These are phyloP conservation scores for Lepus europaeus DNA, from an alignment of 2,113 vertebrate genomes.

Conservation along the genomic window DNA sequence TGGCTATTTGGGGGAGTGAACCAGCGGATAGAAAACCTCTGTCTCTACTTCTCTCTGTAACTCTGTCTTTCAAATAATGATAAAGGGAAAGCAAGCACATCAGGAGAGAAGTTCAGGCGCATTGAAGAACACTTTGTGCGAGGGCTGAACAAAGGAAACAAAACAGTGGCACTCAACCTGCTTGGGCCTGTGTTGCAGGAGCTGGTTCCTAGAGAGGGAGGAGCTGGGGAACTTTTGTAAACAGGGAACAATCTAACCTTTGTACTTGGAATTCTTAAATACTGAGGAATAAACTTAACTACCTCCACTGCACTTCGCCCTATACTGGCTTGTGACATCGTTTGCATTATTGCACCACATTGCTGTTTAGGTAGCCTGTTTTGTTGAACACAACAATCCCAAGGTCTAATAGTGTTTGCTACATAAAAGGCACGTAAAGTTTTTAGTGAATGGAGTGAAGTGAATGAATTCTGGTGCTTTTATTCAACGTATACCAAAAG, in stretches of 20 bases:
- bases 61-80: too few relatives aligned
- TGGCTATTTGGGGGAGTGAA: too few relatives aligned
- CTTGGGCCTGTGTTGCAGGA: not conserved
- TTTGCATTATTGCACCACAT: not conserved
- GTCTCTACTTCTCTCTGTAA: too few relatives aligned
- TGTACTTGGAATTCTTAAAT: conserved; percentile 9
- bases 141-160: not conserved
- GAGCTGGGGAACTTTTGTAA: not conserved
- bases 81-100: not conserved
- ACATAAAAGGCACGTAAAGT: not conserved
- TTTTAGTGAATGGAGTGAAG: not conserved
- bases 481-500: conserved; percentile 9
- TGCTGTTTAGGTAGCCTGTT: not conserved
- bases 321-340: not conserved
- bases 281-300: not conserved
- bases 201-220: not conserved
- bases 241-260: not conserved
- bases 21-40: too few relatives aligned
- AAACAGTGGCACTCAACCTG: not conserved
- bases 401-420: not conserved
- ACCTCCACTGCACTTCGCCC: not conserved
- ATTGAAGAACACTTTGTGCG: not conserved
- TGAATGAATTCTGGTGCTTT: not conserved
- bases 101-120: not conserved
- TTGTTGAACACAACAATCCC: not conserved